Conservation (phyloP, 30 jellyfish, hydroid and myxozoan genomes). For the Aurelia coerulea region DNA sequence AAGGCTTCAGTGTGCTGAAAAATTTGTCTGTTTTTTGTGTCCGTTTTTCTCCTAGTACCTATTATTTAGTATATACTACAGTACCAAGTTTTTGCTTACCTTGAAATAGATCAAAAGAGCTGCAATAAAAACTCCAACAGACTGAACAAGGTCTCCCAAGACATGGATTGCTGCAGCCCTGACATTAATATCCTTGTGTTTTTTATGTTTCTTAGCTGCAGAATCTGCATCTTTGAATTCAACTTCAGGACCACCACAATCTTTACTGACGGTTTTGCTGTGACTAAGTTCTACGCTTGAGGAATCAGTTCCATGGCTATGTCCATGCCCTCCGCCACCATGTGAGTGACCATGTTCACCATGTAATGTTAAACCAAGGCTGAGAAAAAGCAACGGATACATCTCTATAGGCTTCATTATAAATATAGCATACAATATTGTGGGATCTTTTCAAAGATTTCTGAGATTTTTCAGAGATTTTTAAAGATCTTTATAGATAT, state of each 20-base stretch:
- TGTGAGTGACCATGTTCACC: conserved; percentile 94
- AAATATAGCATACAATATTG: too few species aligned
- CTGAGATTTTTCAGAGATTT: too few species aligned
- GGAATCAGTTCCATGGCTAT: conserved; percentile 63
- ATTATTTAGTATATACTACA: too few species aligned
- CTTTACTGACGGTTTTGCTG: conserved; percentile 29
- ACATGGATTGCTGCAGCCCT: conserved; percentile 98
- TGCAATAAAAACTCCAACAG: conserved; percentile 93
- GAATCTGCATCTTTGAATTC: conserved; percentile 22
- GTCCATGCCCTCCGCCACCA: conserved; percentile 66
- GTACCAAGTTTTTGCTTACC: too few species aligned
- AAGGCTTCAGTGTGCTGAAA: too few species aligned
- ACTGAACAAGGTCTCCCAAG: conserved; percentile 92
- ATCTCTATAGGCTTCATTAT: too few species aligned
- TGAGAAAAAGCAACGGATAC: background rate
- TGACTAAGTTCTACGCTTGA: conserved; percentile 17
- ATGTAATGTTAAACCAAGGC: conserved; percentile 83
- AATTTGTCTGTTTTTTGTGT: too few species aligned
- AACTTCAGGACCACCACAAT: background rate
- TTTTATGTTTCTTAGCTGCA: conserved; percentile 50
- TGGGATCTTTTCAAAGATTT: too few species aligned
- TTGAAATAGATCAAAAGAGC: conserved; percentile 85
- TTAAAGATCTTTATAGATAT: too few species aligned
- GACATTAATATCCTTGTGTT: conserved; percentile 84
- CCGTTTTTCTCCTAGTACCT: too few species aligned